Percentiles rank a stretch among this genome's conserved stretches.
These are phyloP conservation scores for Epizoanthus rinbou DNA, from an alignment of 92 coral and sea anemone genomes.

Conservation along the genomic window DNA sequence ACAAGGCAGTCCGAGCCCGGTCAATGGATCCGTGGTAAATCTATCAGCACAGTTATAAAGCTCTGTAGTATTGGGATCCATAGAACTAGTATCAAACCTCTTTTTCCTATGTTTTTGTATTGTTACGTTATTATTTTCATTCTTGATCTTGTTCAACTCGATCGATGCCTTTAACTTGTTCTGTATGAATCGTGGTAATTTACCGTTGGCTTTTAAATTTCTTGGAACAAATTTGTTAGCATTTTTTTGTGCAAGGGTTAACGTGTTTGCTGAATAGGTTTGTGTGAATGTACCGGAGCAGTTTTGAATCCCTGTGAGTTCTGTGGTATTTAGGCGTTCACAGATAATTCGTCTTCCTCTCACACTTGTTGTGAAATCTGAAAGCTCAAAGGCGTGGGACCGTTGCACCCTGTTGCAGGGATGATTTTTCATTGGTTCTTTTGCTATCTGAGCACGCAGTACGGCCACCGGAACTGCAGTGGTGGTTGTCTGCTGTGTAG, in stretches of 20 bases:
- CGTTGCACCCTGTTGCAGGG: neutral
- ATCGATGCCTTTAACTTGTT: too few species aligned
- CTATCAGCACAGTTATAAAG: slow-evolving; percentile 7
- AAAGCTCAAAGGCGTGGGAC: neutral
- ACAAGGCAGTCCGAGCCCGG: slow-evolving; percentile 31
- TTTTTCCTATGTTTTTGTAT: neutral
- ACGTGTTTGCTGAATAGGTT: slow-evolving; percentile 9
- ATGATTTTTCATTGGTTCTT: neutral
- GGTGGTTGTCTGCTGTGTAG: too few species aligned
- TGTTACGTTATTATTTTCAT: too few species aligned
- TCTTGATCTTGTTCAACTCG: neutral
- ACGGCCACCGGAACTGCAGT: too few species aligned
- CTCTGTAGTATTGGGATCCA: neutral
- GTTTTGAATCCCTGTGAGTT: neutral
- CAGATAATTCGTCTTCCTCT: neutral
- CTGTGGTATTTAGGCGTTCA: neutral
- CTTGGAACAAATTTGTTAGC: neutral
- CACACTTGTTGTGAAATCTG: neutral
- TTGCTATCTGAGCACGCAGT: neutral
- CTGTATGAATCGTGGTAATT: neutral
- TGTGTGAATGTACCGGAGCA: slow-evolving; percentile 16
- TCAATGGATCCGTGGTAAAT: neutral
- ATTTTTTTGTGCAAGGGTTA: slow-evolving; percentile 1
- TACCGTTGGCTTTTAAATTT: neutral
- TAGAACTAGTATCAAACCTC: neutral